Percentiles rank a stretch among this genome's conserved stretches.
phyloP scores from a whole-genome alignment of 1,140 invertebrate genomes.

The Teleogryllus occipitalis region DNA sequence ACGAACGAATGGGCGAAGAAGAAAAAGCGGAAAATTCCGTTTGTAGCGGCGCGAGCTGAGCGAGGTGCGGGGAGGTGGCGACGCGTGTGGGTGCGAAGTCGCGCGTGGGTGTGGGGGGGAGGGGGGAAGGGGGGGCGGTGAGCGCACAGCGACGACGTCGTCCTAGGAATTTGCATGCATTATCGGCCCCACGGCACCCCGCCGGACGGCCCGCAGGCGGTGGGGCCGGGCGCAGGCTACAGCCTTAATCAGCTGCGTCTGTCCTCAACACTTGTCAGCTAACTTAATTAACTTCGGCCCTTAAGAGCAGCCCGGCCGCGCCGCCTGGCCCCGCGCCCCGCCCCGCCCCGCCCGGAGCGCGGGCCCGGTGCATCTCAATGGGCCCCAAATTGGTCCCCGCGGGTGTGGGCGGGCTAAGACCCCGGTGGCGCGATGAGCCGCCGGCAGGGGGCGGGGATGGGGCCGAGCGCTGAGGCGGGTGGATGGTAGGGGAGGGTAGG shows the following conservation, averaged over 20 bases:
- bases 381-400: neutral
- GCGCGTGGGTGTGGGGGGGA: no score
- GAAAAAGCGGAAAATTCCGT: neutral
- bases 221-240: neutral
- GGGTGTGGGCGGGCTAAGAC: no score
- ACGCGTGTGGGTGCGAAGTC: neutral
- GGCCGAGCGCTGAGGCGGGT: no score
- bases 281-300: neutral
- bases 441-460: no score
- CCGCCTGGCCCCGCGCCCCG: no score
- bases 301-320: neutral
- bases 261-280: neutral
- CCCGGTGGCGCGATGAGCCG: neutral
- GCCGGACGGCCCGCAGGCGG: neutral
- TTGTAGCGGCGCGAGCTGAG: neutral
- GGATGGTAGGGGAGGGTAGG: no score
- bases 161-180: neutral
- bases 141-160: neutral
- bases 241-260: neutral
- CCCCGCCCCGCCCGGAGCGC: no score
- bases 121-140: neutral
- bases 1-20: neutral
- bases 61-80: neutral
- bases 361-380: neutral
- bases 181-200: neutral